These are phyloP conservation scores for Celastrina argiolus DNA, from an alignment of 2,888 invertebrate genomes.

Conservation along the genomic window DNA sequence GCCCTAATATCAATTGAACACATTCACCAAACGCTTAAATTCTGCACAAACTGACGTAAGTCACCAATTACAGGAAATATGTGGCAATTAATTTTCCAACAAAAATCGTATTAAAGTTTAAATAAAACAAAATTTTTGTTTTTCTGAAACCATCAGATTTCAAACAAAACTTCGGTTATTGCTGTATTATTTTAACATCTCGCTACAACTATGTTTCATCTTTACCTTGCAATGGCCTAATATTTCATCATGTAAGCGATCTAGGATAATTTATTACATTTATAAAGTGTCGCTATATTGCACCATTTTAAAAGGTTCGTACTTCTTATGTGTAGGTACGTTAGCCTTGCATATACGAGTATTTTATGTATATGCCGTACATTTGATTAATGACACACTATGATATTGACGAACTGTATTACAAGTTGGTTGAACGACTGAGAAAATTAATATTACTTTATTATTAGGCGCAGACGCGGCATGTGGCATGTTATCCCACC, in stretches of 20 bases:
- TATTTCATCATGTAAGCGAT: background rate
- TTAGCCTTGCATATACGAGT: constrained; percentile 3
- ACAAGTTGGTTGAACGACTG: background rate
- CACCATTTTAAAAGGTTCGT: constrained; percentile 13
- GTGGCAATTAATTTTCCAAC: background rate
- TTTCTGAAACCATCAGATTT: background rate
- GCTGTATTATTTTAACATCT: background rate
- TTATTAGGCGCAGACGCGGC: background rate
- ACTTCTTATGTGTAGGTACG: background rate
- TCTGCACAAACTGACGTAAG: no score
- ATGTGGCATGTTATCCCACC: constrained; percentile 30
- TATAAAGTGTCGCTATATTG: background rate
- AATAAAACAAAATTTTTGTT: background rate
- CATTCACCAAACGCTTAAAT: no score
- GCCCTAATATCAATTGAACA: no score
- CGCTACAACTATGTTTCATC: background rate
- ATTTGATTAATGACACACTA: constrained; percentile 6
- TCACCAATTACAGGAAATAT: background rate
- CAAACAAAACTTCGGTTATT: background rate
- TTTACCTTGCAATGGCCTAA: constrained; percentile 8
- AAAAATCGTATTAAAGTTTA: background rate
- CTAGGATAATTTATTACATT: background rate
- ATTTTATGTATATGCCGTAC: constrained; percentile 8
- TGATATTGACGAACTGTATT: background rate
- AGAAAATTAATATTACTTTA: background rate